Conservation (phyloP, 2,113 vertebrate genomes). For the Mesitornis unicolor region DNA sequence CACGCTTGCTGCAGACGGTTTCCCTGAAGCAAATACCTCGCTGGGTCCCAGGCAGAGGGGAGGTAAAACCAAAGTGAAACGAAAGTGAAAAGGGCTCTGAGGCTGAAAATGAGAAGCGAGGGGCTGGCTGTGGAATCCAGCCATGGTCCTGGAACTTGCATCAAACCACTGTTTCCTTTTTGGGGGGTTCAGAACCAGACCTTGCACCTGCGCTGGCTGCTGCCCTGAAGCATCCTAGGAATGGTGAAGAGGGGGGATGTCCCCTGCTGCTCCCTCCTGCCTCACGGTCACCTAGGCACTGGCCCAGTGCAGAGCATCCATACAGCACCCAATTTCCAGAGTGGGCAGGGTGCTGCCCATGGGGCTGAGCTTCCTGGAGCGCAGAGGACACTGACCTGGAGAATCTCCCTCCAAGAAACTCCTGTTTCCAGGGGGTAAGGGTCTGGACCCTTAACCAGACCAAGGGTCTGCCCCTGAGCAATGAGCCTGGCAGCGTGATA, state of each 20-base stretch:
- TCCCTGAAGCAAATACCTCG: constrained; percentile 17
- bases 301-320: background rate
- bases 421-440: background rate
- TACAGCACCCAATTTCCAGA: background rate
- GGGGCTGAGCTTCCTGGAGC: background rate
- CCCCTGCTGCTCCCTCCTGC: background rate
- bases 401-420: background rate
- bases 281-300: background rate
- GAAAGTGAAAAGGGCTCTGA: background rate
- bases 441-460: no score
- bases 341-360: background rate
- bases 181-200: background rate
- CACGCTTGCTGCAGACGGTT: background rate
- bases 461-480: rapidly evolving
- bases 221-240: background rate
- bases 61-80: background rate
- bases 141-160: background rate
- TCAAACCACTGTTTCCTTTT: background rate
- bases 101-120: background rate
- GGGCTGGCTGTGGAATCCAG: background rate
- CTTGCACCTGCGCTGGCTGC: background rate
- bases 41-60: background rate
- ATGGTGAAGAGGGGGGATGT: background rate
- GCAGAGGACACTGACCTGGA: background rate
- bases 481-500: background rate